These are phyloP conservation scores for Oryzias sinensis DNA, from an alignment of 2,797 vertebrate species.

Conservation along the genomic window DNA sequence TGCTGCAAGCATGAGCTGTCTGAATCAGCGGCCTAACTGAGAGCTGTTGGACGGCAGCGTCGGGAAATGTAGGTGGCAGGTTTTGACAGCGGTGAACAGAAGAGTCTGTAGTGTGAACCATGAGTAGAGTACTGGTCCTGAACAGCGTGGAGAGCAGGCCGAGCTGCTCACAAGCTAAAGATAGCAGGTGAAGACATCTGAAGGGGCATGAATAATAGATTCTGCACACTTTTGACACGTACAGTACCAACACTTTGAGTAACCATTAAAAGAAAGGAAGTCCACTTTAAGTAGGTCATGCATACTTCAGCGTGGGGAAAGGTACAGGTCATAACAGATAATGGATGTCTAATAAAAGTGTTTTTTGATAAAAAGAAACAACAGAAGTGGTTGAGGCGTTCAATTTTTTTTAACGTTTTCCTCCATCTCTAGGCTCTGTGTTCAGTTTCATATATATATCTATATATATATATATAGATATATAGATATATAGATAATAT, in stretches of 20 bases:
- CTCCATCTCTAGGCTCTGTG: slow-evolving; percentile 4
- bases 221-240: slow-evolving; percentile 34
- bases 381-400: slow-evolving; percentile 11
- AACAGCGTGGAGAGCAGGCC: background rate
- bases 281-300: slow-evolving; percentile 51
- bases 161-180: slow-evolving; percentile 32
- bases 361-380: slow-evolving; percentile 40
- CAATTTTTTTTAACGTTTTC: background rate
- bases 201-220: slow-evolving; percentile 38
- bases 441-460: background rate
- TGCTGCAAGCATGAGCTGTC: background rate
- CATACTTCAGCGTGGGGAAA: slow-evolving; percentile 4
- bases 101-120: background rate
- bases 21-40: background rate
- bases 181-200: slow-evolving; percentile 32
- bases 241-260: background rate
- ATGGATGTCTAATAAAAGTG: slow-evolving; percentile 31
- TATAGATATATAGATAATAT: too few species aligned
- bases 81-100: slow-evolving; percentile 2
- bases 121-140: background rate
- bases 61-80: background rate
- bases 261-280: slow-evolving; percentile 14
- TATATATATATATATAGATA: too few species aligned
- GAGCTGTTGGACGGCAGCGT: slow-evolving; percentile 1
- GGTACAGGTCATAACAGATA: slow-evolving; percentile 8